phyloP scores from a whole-genome alignment of 2,888 invertebrate species.

The Acleris laterana region DNA sequence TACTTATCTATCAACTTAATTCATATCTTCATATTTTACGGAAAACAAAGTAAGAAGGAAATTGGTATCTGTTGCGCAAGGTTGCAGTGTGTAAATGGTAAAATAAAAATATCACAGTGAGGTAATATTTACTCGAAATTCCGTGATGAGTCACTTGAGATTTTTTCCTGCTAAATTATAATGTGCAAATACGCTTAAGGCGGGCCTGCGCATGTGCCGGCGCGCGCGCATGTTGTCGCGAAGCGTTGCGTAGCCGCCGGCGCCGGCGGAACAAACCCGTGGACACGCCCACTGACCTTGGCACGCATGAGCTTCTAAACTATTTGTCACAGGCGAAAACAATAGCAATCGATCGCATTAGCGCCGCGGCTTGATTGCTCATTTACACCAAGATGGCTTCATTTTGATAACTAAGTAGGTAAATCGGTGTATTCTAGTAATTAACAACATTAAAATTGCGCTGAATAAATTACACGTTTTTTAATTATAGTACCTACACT shows the following conservation, averaged over 20 bases:
- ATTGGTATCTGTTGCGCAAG: too few relatives aligned
- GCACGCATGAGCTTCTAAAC: conserved; percentile 35
- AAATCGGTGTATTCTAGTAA: neutral
- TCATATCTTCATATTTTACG: too few relatives aligned
- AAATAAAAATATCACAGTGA: too few relatives aligned
- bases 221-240: conserved; percentile 11
- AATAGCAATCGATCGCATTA: conserved; percentile 19
- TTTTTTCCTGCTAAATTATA: conserved; percentile 30
- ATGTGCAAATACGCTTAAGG: conserved; percentile 19
- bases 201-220: conserved; percentile 12
- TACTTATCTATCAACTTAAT: too few relatives aligned
- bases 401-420: too few relatives aligned
- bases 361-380: conserved; percentile 12
- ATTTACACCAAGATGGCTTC: conserved; percentile 6
- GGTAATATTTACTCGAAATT: too few relatives aligned
- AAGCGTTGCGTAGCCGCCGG: conserved; percentile 20
- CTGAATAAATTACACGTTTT: too few relatives aligned
- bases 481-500: too few relatives aligned
- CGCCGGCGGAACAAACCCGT: conserved; percentile 6
- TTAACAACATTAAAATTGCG: neutral
- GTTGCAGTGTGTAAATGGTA: too few relatives aligned
- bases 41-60: too few relatives aligned
- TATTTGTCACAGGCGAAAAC: conserved; percentile 15
- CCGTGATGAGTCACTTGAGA: conserved; percentile 3
- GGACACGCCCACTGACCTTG: conserved; percentile 26